Base-by-base conservation (phyloP, 1,140 invertebrate genomes). In the Capitella teleta region DNA sequence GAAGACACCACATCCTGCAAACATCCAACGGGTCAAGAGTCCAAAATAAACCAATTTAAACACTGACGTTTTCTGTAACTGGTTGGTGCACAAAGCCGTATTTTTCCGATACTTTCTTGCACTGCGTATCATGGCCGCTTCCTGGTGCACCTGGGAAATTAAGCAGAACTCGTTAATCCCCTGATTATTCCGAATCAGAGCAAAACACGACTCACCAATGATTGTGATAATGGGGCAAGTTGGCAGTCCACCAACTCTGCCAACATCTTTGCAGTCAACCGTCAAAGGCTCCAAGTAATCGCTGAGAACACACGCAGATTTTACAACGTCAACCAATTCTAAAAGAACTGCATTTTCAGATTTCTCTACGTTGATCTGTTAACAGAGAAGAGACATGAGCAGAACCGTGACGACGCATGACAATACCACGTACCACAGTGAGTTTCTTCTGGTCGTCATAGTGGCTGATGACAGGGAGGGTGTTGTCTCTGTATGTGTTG, bases 251-350 rank as follows among this genome's bases (percentile, higher is more conserved):
- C 23, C 26, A 4, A 16, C 23, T 44, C 42, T 23, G 2, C 42
- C 42, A 6, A 47, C 28, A 36, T 37, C 42, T 10, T 4, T n/a
- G 24, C 6, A 12, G 12, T 44, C 32, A 16, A 8, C 40, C 34
- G 16, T 28, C 44, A 46, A 3, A 16, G 16, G 21, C 24, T 2
- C 21, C 25, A 46, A 46, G 30, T 5, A 28, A 38, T 55, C 59
- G 57, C 60, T 60, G 60, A 49, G 60, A 51, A 50, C 60, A 51
- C 52, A 64, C 61, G 24, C 61, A 37, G 8, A 64, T 56, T 57
- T 62, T 25, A 60, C 21, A 26, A 25, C 32, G 34, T 41, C 24
- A 1, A 52, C 48, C 18, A 21, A 2, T 37, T 37, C n/a, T 38
- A 38, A 1, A 38, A 21, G 12, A 14, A 40, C n/a, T n/a, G n/a